Base-by-base conservation (phyloP, 2,888 invertebrate species). In the Osedax frankpressi region DNA sequence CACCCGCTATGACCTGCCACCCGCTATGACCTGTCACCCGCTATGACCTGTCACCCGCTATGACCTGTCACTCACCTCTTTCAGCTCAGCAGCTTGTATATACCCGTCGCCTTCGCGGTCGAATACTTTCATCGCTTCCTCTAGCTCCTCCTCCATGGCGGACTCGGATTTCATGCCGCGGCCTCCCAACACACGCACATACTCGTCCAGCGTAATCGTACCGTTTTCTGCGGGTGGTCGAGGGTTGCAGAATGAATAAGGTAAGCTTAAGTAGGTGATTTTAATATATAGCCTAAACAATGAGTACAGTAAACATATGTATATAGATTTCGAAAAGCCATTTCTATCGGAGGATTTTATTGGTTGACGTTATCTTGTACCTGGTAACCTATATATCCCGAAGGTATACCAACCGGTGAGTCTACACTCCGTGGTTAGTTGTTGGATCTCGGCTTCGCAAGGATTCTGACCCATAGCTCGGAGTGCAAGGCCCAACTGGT, bases 81-180 rank as follows among this genome's bases (percentile, higher is more conserved):
- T 71, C 26, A 71, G 44, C 44, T 71, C 71, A 30, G 30, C 30
- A 30, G 59, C 30, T 26, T 30, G 71, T 26, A 71, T 71, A 25
- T 44, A 30, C 11, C 71, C 71, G 44, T 44, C 71, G 1, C 71
- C 76, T 2, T 76, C 74, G n/a, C 74, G 75, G 73, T 80, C 80
- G 59, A 80, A 76, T 59, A 77, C 75, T 68, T 70, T 75, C 73
- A 80, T 77, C 1, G 78, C 77, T 74, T 77, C 75, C 62, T 77
- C 77, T 30, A 77, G 72, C 27, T 76, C 75, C 30, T 73, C 73
- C 14, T 59, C 69, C 72, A 77, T 72, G 27, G 77, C 77, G 0
- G 59, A 30, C 24, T 76, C 74, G 0, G 69, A 62, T 65, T 75
- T 74, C 63, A 77, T 30, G 6, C 77, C 77, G 25, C 73, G 44